Evolutionary conservation across 1,140 invertebrate genomes (phyloP).

Genomic region (Tigriopus japonicus): DNA sequence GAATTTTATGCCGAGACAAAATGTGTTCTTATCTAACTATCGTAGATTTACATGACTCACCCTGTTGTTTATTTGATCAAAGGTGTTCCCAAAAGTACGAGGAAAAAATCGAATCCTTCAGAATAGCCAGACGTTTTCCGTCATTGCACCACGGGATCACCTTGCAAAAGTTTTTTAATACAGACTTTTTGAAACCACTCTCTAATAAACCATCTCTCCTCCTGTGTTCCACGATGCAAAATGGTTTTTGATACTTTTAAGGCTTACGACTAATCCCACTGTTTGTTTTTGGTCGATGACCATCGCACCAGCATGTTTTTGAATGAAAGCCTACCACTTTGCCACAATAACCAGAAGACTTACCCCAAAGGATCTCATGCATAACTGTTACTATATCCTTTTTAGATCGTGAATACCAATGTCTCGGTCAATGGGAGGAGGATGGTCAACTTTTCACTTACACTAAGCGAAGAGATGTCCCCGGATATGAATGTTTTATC

Average conservation of each 20-base stretch:
- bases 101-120: too few relatives aligned
- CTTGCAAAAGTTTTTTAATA: too few relatives aligned
- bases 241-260: not conserved
- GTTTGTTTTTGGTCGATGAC: not conserved
- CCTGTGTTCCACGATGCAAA: too few relatives aligned
- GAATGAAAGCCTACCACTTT: not conserved
- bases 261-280: not conserved
- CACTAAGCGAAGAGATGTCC: slow-evolving; percentile 41
- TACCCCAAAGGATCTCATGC: not conserved
- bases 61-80: too few relatives aligned
- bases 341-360: not conserved
- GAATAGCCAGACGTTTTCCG: too few relatives aligned
- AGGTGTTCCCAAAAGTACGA: too few relatives aligned
- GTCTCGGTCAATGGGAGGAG: slow-evolving; percentile 49
- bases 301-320: not conserved
- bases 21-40: too few relatives aligned
- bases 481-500: slow-evolving; percentile 24
- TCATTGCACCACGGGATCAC: too few relatives aligned
- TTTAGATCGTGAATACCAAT: slow-evolving; percentile 45
- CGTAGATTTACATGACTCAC: too few relatives aligned
- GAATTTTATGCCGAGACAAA: too few relatives aligned
- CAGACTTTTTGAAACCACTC: too few relatives aligned
- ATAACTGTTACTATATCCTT: not conserved
- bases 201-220: too few relatives aligned
- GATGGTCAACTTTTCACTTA: slow-evolving; percentile 44